Base-by-base conservation (phyloP, 2,113 vertebrate genomes). In the Pipa parva region DNA sequence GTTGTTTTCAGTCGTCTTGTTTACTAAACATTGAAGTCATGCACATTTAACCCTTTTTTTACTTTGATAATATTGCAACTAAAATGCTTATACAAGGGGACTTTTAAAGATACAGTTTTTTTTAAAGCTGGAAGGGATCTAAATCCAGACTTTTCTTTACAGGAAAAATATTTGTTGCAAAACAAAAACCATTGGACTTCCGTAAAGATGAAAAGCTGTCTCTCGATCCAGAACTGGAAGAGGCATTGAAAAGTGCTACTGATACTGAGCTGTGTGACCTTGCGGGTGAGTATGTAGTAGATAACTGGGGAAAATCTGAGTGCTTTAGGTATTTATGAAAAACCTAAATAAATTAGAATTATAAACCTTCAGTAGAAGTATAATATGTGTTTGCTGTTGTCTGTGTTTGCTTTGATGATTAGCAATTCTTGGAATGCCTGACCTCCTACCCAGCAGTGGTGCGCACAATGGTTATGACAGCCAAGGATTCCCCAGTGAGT, bases 391-490 rank as follows among this genome's bases (percentile, higher is more conserved):
- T 36, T 3, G 4, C 12, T 22, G 26, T 46, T 13, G 7, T 46
- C 3, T 18, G 42, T 46, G 17, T 46, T 17, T 49, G 18, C 18
- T 22, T 49, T 20, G 5, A 2, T 49, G 39, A 39, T 73, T 56
- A 99, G 97, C 97, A 26, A 98, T 99, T 77, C 85, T 99, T 67
- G 97, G 96, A 60, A 95, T 99, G 82, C 93, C 93, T 81, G 92
- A 91, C 13, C 85, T 99, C 79, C 90, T 96, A 78, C 93, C 92
- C 27, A 94, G 88, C 73, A 87, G 78, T 56, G 91, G 88, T 54
- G 91, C 82, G 46, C 84, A 87, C 72, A 84, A 81, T 9, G 85
- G 86, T 27, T 15, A 85, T 2, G 77, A 74, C 76, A 91, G 83
- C 78, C 92, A 91, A 26, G 84, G 85, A 49, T 92, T 84, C 79